Evolutionary conservation across 2,797 vertebrate genomes (phyloP), one percentile per base, ranked within the genome.

Genomic region (Propithecus perrieri): DNA sequence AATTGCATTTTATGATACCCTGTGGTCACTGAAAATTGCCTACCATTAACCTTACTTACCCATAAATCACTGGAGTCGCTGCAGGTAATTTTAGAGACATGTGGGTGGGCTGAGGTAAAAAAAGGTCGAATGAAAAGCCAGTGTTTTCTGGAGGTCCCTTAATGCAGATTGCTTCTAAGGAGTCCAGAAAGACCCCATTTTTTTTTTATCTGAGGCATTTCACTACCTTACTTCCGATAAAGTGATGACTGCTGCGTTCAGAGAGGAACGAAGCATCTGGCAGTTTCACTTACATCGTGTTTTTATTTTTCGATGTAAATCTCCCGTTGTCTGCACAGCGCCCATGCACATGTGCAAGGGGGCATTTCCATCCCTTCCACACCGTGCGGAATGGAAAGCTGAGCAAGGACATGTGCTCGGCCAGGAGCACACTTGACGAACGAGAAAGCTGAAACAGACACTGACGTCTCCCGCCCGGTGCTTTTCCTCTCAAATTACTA

Each of bases 1-100:
- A 88, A 95, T 79, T 67, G 85, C 87, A 65, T 84, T 96, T 94
- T n/a, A 86, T 88, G 89, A 35, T 74, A 61, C 92, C 92, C 96
- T 26, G 20, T 55, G 57, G 96, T 83, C 88, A 67, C 79, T 50
- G 96, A 55, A 95, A 96, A 97, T 97, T 95, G 90, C 87, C 92
- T 84, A 7, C 90, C 81, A 79, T 97, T 95, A 86, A 86, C 81
- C 83, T 92, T 55, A 76, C 80, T 92, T 83, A 48, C 72, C 74
- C 33, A 46, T 72, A 92, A 93, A 94, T 89, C 78, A 35, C 85
- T 67, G 33, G 81, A 88, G 35, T 79, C 7, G 15, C 86, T 5
- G 24, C 50, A 63, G 61, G 87, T 86, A 83, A 92, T 94, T 92
- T 79, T 35, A 33, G 85, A 97, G 95, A 57, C 22, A 0, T 0